Conservation (phyloP, 2,113 vertebrate genomes). For the Garra rufa region DNA sequence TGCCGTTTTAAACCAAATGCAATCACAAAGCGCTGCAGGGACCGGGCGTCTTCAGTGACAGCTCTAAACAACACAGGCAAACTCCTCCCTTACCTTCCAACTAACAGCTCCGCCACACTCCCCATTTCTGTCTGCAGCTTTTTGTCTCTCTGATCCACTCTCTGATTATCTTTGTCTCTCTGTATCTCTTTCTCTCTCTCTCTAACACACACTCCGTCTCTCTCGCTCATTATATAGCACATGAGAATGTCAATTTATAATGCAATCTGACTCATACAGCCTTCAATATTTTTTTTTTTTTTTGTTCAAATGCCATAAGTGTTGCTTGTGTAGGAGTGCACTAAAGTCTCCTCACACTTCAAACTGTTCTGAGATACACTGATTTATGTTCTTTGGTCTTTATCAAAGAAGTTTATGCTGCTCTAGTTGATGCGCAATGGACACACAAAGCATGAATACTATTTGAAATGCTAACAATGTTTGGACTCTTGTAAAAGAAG, state of each 20-base stretch:
- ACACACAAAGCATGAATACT: not conserved
- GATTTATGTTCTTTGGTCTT: not conserved
- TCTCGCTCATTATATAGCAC: slow-evolving; percentile 19
- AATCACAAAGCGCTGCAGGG: slow-evolving; percentile 48
- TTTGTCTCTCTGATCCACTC: slow-evolving; percentile 33
- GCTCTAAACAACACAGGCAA: slow-evolving; percentile 29
- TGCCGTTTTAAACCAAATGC: slow-evolving; percentile 45
- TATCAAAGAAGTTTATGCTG: slow-evolving; percentile 16
- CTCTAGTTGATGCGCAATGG: not conserved
- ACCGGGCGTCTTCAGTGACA: slow-evolving; percentile 23
- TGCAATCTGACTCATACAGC: slow-evolving; percentile 38
- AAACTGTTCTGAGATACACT: not conserved
- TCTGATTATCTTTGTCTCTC: slow-evolving; percentile 15
- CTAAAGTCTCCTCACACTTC: not conserved
- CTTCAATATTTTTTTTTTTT: slow-evolving; percentile 25
- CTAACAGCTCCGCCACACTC: slow-evolving; percentile 3
- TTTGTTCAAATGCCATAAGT: slow-evolving; percentile 26
- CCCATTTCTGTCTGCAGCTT: slow-evolving; percentile 13
- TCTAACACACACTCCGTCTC: not conserved
- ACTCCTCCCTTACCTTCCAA: slow-evolving; percentile 37
- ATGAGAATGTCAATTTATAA: slow-evolving; percentile 31
- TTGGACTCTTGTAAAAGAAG: not conserved
- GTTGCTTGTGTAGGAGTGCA: not conserved
- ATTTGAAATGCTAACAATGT: not conserved
- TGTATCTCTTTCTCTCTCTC: not conserved